Evolutionary conservation across 2,797 vertebrate genomes (phyloP), one percentile per base, ranked within the genome.

Genomic region (Xenopus petersii): DNA sequence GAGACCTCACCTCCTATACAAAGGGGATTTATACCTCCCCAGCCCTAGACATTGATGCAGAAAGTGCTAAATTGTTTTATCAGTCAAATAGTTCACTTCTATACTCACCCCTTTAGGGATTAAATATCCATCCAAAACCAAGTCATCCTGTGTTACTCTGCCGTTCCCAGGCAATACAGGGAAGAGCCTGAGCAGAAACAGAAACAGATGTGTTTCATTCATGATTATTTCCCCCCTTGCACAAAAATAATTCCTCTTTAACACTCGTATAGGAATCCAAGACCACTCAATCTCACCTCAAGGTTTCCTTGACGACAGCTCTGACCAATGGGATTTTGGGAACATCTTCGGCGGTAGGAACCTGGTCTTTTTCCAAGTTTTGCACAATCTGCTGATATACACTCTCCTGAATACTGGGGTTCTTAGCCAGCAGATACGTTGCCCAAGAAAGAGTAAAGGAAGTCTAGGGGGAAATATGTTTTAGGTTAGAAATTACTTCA

Each of bases 391-490:
- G 93, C 15, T 79, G 81, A 66, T 91, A 92, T 84, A 97, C 92
- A 74, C 87, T 75, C 80, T 94, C 85, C 75, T 98, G 95, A 62
- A 91, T 81, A 6, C 87, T 80, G 4, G 94, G 94, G 79, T 97
- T 87, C 12, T 82, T 92, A 1, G 95, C 96, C 75, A 98, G 83
- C 71, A 98, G 89, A 77, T 95, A 95, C n/a, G 83, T 84, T 24
- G 94, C 92, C 96, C 95, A 97, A 1, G 95, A 95, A 70, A 97
- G 83, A 0, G 94, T 96, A 85, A 96, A 96, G n/a, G 95, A 97
- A 1, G 94, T 98, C 96, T 97, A 67, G 17, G 12, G 10, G 15
- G 36, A 9, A 9, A 9, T 6, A 42, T 6, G 6, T 42, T 42
- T 36, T 1, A 7, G 36, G 36, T 42, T 42, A 42, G 5, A 42